phyloP scores from a whole-genome alignment of 2,113 vertebrate genomes.

The Megaptera novaeangliae region DNA sequence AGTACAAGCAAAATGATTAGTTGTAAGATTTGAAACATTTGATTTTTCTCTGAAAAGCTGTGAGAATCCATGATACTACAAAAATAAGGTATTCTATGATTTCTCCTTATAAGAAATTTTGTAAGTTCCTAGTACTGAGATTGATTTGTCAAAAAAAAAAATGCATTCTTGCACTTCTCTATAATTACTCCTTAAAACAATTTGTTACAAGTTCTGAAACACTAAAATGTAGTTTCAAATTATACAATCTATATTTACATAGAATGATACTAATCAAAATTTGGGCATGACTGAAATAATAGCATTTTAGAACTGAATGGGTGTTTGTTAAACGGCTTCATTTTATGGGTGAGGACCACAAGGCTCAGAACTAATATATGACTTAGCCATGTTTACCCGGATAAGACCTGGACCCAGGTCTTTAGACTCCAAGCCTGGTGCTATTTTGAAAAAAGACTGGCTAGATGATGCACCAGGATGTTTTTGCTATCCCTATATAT shows the following conservation, averaged over 20 bases:
- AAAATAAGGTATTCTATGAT: neutral
- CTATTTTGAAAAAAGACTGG: neutral
- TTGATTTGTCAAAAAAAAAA: neutral
- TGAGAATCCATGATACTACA: neutral
- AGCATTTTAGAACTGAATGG: neutral
- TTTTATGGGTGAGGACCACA: neutral
- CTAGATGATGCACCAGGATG: neutral
- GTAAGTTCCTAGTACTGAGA: neutral
- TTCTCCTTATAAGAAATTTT: conserved; percentile 7
- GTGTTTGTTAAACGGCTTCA: neutral
- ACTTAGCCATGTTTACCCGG: neutral
- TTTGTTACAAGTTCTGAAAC: conserved; percentile 14
- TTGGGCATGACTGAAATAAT: neutral
- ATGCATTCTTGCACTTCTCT: neutral
- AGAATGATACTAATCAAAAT: neutral
- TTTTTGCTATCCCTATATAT: neutral
- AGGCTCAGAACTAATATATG: neutral
- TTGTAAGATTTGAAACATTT: neutral
- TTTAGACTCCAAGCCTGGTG: neutral
- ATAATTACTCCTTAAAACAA: conserved; percentile 20
- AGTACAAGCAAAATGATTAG: neutral
- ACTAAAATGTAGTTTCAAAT: conserved; percentile 33
- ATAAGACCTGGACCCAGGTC: neutral
- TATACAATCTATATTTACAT: neutral
- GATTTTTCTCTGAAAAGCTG: neutral